phyloP scores from a whole-genome alignment of 2,888 invertebrate species.

The Panopea generosa region DNA sequence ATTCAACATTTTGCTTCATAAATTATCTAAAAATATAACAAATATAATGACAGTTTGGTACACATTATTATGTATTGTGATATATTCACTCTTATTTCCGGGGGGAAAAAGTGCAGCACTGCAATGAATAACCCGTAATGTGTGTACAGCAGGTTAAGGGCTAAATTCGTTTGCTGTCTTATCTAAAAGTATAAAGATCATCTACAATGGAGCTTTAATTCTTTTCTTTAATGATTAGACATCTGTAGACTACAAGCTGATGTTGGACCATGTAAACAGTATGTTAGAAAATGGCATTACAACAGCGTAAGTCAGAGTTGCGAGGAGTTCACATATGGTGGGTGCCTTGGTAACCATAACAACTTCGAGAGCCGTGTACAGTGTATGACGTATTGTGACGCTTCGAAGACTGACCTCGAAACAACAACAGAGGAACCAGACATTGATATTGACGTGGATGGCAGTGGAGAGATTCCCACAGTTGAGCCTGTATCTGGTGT shows the following conservation, averaged over 20 bases:
- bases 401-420: constrained; percentile 11
- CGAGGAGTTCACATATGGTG: constrained; percentile 90
- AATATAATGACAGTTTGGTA: too few relatives aligned
- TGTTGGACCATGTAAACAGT: constrained; percentile 69
- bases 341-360: constrained; percentile 88
- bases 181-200: too few relatives aligned
- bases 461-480: constrained; percentile 49
- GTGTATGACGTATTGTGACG: constrained; percentile 62
- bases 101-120: too few relatives aligned
- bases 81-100: too few relatives aligned
- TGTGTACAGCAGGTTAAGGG: too few relatives aligned
- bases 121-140: too few relatives aligned
- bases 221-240: constrained; percentile 20
- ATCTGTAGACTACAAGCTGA: constrained; percentile 55
- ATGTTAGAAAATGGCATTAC: constrained; percentile 79
- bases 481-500: constrained; percentile 42
- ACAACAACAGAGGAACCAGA: constrained; percentile 31
- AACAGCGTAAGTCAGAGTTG: constrained; percentile 88
- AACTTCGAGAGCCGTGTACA: constrained; percentile 84
- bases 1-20: too few relatives aligned
- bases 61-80: too few relatives aligned
- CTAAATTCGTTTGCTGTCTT: too few relatives aligned
- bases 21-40: too few relatives aligned
- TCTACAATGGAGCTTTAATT: too few relatives aligned
- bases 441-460: constrained; percentile 13